phyloP scores from a whole-genome alignment of 2,113 vertebrate genomes.

The Oenanthe melanoleuca region DNA sequence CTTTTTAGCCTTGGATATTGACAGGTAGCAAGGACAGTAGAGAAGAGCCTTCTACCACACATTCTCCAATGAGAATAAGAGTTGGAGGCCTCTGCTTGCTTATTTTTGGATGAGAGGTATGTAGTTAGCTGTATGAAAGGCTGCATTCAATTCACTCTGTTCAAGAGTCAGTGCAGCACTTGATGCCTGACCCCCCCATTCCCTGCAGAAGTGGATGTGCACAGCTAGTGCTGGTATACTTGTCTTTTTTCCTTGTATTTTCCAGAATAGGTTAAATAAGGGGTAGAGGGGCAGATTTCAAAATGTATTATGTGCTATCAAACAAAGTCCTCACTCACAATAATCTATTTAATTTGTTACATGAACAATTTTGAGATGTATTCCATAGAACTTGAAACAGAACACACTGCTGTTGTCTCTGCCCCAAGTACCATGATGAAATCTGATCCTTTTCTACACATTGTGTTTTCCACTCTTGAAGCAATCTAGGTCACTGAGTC shows the following conservation, averaged over 20 bases:
- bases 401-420: not conserved
- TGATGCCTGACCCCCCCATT: not conserved
- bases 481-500: not conserved
- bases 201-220: not conserved
- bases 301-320: not conserved
- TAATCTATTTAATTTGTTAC: not conserved
- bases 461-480: not conserved
- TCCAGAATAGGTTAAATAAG: not conserved
- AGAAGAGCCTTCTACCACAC: not conserved
- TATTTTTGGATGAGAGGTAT: not conserved
- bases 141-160: not conserved
- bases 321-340: not conserved
- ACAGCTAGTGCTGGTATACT: not conserved
- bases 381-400: not conserved
- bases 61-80: fast-evolving
- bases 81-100: not conserved
- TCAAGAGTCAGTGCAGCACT: not conserved
- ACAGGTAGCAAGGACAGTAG: not conserved
- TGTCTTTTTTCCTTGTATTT: not conserved
- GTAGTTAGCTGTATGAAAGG: not conserved
- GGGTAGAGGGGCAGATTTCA: not conserved
- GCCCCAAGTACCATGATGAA: not conserved
- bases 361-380: not conserved
- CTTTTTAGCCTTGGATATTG: not conserved
- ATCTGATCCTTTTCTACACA: not conserved